Conservation (phyloP, 2,797 vertebrate genomes). For the Microctenopoma lineatum region DNA sequence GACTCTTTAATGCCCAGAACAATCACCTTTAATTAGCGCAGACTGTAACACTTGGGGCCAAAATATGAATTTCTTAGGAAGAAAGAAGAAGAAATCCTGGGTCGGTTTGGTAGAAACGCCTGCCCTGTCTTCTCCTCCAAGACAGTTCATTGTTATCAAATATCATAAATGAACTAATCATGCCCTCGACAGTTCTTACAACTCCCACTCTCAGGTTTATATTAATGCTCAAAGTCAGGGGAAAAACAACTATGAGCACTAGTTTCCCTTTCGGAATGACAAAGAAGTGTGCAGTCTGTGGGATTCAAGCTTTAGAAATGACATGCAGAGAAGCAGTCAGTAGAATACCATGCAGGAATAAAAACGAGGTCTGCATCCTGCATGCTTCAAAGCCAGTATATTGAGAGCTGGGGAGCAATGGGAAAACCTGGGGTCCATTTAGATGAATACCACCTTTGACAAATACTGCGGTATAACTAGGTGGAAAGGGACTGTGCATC, state of each 20-base stretch:
- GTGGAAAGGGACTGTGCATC: slow-evolving; percentile 35
- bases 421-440: slow-evolving; percentile 49
- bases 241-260: slow-evolving; percentile 37
- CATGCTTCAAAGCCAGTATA: slow-evolving; percentile 87
- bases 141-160: slow-evolving; percentile 74
- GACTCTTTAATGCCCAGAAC: slow-evolving; percentile 49
- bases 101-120: slow-evolving; percentile 5
- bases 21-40: slow-evolving; percentile 64
- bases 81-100: slow-evolving; percentile 7
- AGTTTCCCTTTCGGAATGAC: slow-evolving; percentile 43
- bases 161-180: slow-evolving; percentile 57
- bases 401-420: slow-evolving; percentile 81
- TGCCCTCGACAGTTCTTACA: slow-evolving; percentile 69
- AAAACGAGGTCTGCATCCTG: slow-evolving; percentile 80
- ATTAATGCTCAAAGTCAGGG: slow-evolving; percentile 70
- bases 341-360: slow-evolving; percentile 81
- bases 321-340: slow-evolving; percentile 81
- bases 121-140: slow-evolving; percentile 68
- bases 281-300: slow-evolving; percentile 59
- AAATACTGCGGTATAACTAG: slow-evolving; percentile 41
- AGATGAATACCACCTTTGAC: slow-evolving; percentile 57
- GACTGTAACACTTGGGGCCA: slow-evolving; percentile 36
- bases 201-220: slow-evolving; percentile 61
- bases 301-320: slow-evolving; percentile 62
- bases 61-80: slow-evolving; percentile 13